Evolutionary conservation across 2,888 invertebrate species (phyloP).

Genomic region (Spatulosminthurus flaviceps): DNA sequence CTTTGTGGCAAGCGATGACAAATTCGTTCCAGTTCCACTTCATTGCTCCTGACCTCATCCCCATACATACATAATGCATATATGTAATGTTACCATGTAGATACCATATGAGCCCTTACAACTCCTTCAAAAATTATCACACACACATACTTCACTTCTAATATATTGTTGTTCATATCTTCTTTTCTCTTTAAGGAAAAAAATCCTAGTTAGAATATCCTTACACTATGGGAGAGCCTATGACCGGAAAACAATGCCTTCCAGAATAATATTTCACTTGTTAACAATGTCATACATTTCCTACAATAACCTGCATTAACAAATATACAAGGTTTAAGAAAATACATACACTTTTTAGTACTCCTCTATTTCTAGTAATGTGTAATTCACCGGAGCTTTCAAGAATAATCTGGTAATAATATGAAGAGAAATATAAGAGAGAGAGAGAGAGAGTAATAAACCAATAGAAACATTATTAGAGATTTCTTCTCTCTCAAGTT

Average conservation of each 20-base stretch:
- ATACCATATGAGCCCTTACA: too few relatives aligned
- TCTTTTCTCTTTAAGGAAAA: neutral
- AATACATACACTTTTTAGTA: neutral
- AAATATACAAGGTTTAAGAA: neutral
- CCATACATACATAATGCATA: slow-evolving; percentile 20
- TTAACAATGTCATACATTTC: slow-evolving; percentile 51
- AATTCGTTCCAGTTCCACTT: slow-evolving; percentile 63
- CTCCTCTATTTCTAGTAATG: too few relatives aligned
- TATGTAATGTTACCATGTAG: neutral
- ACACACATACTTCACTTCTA: neutral
- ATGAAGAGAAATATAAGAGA: too few relatives aligned
- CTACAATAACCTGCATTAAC: slow-evolving; percentile 24
- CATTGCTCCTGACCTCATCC: slow-evolving; percentile 61
- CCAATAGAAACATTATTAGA: too few relatives aligned
- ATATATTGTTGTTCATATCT: neutral
- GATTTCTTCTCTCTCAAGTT: too few relatives aligned
- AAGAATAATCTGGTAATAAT: too few relatives aligned
- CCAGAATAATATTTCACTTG: slow-evolving; percentile 23
- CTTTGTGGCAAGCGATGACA: slow-evolving; percentile 64
- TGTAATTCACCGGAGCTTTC: too few relatives aligned
- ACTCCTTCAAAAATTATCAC: neutral
- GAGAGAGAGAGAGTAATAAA: too few relatives aligned
- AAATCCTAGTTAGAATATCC: too few relatives aligned
- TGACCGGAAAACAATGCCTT: slow-evolving; percentile 24
- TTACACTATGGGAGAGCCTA: neutral